Conservation (phyloP, 2,113 vertebrate species). For the Podilymbus podiceps region DNA sequence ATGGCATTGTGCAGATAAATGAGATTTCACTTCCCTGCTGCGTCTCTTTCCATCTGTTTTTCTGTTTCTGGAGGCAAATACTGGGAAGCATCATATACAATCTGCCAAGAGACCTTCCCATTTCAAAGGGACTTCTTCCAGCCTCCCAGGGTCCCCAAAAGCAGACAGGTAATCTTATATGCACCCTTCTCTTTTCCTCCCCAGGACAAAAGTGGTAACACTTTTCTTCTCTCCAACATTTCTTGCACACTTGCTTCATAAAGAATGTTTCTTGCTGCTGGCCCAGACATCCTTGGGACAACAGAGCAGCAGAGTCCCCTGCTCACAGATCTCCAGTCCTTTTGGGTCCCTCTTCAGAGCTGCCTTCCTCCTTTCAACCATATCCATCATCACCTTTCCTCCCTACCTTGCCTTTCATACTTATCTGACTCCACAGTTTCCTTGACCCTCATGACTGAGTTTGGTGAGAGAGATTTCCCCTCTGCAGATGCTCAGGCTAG, state of each 20-base stretch:
- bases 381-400: neutral
- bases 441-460: neutral
- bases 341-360: neutral
- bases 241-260: neutral
- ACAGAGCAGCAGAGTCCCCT: neutral
- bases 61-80: constrained; percentile 26
- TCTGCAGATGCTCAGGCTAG: neutral
- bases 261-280: neutral
- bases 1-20: constrained; percentile 69
- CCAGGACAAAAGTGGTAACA: neutral
- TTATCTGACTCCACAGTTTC: neutral
- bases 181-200: neutral
- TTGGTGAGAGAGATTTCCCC: neutral
- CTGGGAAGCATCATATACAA: constrained; percentile 9
- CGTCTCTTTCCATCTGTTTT: constrained; percentile 68
- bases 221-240: neutral
- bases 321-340: neutral
- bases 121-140: neutral
- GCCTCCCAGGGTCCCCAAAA: neutral
- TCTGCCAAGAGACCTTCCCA: constrained; percentile 12
- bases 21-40: constrained; percentile 65
- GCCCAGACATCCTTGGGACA: neutral
- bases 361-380: neutral
- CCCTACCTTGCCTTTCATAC: neutral
- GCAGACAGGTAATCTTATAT: neutral